phyloP scores from a whole-genome alignment of 2,113 vertebrate genomes.

The Epinephelus lanceolatus region DNA sequence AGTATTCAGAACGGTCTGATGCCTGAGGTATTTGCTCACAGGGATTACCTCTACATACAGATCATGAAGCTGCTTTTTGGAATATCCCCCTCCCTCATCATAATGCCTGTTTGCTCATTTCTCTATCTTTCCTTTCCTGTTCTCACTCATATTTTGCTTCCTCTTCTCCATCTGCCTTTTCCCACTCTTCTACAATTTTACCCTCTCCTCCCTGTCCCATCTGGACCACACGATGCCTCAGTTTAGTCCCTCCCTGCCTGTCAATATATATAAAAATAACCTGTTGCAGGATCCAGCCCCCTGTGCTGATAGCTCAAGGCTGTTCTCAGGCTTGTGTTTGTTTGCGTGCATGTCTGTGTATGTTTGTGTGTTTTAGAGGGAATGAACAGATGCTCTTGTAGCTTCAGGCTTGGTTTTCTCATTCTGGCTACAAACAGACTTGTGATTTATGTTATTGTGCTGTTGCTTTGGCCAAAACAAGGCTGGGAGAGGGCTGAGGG shows the following conservation, averaged over 20 bases:
- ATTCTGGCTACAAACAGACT: conserved; percentile 60
- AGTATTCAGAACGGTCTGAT: too few species aligned
- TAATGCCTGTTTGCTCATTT: neutral
- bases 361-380: conserved; percentile 57
- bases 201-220: conserved; percentile 17
- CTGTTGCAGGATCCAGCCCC: conserved; percentile 36
- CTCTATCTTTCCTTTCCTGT: conserved; percentile 1
- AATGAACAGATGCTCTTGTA: conserved; percentile 63
- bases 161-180: neutral
- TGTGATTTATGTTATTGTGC: conserved; percentile 73
- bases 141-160: conserved; percentile 5
- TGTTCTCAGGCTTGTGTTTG: conserved; percentile 46
- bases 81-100: neutral
- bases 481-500: conserved; percentile 27
- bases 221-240: conserved; percentile 9
- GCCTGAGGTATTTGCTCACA: too few species aligned
- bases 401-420: conserved; percentile 77
- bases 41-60: too few species aligned
- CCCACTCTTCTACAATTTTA: neutral
- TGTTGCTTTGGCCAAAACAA: conserved; percentile 56
- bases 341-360: conserved; percentile 53
- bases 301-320: conserved; percentile 71
- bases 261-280: conserved; percentile 72
- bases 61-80: neutral
- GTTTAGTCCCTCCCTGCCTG: conserved; percentile 42